Conservation (phyloP, 2,797 vertebrate genomes). For the Agapornis canus region DNA sequence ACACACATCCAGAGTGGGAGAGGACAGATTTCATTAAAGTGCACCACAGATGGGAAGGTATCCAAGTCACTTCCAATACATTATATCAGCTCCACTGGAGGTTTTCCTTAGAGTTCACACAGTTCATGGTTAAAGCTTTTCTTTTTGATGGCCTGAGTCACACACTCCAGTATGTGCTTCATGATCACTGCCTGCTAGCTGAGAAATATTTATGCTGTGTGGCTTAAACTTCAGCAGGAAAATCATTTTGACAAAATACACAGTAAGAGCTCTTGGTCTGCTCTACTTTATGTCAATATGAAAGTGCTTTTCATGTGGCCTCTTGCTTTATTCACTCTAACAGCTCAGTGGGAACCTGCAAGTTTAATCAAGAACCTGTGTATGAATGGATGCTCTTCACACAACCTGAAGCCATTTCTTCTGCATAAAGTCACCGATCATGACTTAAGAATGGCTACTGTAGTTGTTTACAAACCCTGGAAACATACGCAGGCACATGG, state of each 20-base stretch:
- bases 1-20: background rate
- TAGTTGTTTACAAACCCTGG: constrained; percentile 1
- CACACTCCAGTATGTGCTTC: background rate
- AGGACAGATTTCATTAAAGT: constrained; percentile 35
- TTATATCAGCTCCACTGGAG: constrained; percentile 2
- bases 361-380: constrained; percentile 67
- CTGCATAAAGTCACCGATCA: background rate
- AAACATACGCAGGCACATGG: background rate
- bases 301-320: constrained; percentile 62
- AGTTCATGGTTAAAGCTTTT: constrained; percentile 52
- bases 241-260: constrained; percentile 73
- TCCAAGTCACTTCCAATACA: constrained; percentile 33
- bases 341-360: constrained; percentile 49
- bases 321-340: constrained; percentile 65
- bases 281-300: constrained; percentile 57
- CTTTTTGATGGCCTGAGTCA: constrained; percentile 16
- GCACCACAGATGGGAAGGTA: background rate
- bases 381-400: constrained; percentile 51
- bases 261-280: constrained; percentile 43
- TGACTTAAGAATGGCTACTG: constrained; percentile 4
- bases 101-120: constrained; percentile 36
- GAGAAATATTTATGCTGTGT: constrained; percentile 34
- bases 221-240: constrained; percentile 55
- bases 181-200: constrained; percentile 11
- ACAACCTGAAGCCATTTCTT: constrained; percentile 65